Conservation (phyloP, 1,140 invertebrate species). For the fruit fly (Drosophila melanogaster) region DNA sequence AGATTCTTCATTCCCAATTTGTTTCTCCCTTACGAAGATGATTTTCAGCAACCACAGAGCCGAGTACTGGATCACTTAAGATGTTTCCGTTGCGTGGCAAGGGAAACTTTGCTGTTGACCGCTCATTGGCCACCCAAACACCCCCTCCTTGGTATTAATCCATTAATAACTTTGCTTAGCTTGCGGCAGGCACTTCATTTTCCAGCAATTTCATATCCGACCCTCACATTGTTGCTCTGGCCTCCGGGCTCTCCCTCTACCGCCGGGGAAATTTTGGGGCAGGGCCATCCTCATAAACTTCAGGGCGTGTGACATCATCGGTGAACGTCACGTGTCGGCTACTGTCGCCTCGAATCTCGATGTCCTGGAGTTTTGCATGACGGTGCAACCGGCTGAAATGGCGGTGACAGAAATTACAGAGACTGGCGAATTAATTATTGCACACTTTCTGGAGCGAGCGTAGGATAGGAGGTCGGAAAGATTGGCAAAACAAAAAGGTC, state of each 20-base stretch:
- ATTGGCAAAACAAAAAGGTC: conserved; percentile 22
- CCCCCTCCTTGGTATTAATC: conserved; percentile 47
- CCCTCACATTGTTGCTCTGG: conserved; percentile 55
- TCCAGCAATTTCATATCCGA: conserved; percentile 49
- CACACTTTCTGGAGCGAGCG: conserved; percentile 42
- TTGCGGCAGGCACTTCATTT: conserved; percentile 62
- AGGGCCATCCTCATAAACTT: conserved; percentile 4
- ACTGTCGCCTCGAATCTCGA: conserved; percentile 33
- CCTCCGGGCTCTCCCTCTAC: neutral
- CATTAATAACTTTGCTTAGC: conserved; percentile 73
- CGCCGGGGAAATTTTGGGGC: no score
- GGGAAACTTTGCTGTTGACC: conserved; percentile 26
- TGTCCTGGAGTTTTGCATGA: conserved; percentile 23
- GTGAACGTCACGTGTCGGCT: conserved; percentile 58
- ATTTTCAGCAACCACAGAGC: conserved; percentile 57
- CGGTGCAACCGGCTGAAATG: conserved; percentile 33
- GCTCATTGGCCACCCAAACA: conserved; percentile 24
- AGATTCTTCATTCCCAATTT: conserved; percentile 29
- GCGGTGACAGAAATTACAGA: conserved; percentile 67
- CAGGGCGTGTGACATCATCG: conserved; percentile 70
- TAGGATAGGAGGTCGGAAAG: conserved; percentile 35
- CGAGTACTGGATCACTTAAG: conserved; percentile 15
- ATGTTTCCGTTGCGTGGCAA: conserved; percentile 1
- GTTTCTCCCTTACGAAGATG: conserved; percentile 36
- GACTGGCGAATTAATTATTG: conserved; percentile 68